Evolutionary conservation across 2,888 invertebrate species (phyloP), one percentile per base, ranked within the genome.

Genomic region (Dastarcus helophoroides): DNA sequence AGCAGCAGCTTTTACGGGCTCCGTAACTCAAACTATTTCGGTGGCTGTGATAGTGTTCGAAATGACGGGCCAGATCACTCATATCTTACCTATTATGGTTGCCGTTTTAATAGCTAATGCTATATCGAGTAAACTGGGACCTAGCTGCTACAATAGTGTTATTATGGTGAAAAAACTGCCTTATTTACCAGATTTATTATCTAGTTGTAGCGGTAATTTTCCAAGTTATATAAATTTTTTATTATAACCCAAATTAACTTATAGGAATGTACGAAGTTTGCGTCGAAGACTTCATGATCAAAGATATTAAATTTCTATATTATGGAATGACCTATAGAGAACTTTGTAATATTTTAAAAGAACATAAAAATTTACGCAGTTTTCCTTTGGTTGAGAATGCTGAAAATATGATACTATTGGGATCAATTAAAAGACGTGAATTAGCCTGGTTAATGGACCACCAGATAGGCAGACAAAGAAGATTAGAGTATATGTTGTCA

Each of bases 61-160:
- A 65, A 83, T 95, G 79, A 95, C 95, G 0, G 94, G 95, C 29
- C 95, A 97, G 67, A 86, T 97, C 45, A 85, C 89, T 1, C 91
- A 94, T 54, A 77, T 94, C 10, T 76, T 97, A 24, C 95, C 91
- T 0, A 83, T 90, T 32, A 86, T 93, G 77, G 86, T 94, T 44
- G 85, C 94, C 1, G 94, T 94, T 3, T 65, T 97, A 24, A 81
- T 95, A 14, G 81, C 94, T 14, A 95, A 94, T 63, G 94, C 90
- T 0, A 79, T 90, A 10, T 89, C 91, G 0, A 77, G 90, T 4
- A 65, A 86, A 11, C 68, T 95, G 10, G 90, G 93, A 51, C 94
- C 94, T 0, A 94, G 94, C 12, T 82, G 94, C 57, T 97, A 95
- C 64, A 94, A 97, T 69, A 86, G 89, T 60, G 93, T 93, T 53